phyloP scores from a whole-genome alignment of 2,797 vertebrate species.

The Caiman crocodilus region DNA sequence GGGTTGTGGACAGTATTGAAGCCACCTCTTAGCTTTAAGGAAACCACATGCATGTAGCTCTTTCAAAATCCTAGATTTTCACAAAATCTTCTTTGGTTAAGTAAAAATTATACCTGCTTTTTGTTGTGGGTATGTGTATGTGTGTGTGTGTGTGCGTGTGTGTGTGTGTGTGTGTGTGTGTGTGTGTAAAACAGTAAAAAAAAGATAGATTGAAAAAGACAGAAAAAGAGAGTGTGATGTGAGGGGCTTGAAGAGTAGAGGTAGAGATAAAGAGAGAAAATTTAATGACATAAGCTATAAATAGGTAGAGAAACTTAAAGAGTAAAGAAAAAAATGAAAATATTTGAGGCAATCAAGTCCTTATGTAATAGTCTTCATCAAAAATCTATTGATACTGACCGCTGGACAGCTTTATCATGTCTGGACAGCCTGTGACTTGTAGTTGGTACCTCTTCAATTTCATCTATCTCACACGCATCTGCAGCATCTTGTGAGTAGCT shows the following conservation, averaged over 20 bases:
- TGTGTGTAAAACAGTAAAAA: not conserved
- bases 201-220: not conserved
- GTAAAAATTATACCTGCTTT: slow-evolving; percentile 36
- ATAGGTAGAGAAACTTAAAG: slow-evolving; percentile 45
- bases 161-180: not conserved
- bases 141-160: slow-evolving; percentile 61
- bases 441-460: slow-evolving; percentile 98
- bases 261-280: slow-evolving; percentile 8
- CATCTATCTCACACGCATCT: slow-evolving; percentile 93
- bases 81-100: slow-evolving; percentile 49
- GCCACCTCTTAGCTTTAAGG: slow-evolving; percentile 19
- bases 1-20: not conserved
- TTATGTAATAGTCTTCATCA: slow-evolving; percentile 86
- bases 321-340: slow-evolving; percentile 63
- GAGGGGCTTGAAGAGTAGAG: not conserved
- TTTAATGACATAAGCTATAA: slow-evolving; percentile 48
- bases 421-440: slow-evolving; percentile 98
- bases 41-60: not conserved
- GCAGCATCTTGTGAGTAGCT: slow-evolving; percentile 96
- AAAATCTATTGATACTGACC: slow-evolving; percentile 98
- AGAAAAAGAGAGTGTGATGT: not conserved
- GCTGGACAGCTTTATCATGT: slow-evolving; percentile 98
- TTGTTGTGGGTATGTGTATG: not conserved
- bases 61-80: slow-evolving; percentile 9
- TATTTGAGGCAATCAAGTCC: slow-evolving; percentile 72